Conservation (phyloP, 2,888 invertebrate genomes). For the Penaeus monodon region DNA sequence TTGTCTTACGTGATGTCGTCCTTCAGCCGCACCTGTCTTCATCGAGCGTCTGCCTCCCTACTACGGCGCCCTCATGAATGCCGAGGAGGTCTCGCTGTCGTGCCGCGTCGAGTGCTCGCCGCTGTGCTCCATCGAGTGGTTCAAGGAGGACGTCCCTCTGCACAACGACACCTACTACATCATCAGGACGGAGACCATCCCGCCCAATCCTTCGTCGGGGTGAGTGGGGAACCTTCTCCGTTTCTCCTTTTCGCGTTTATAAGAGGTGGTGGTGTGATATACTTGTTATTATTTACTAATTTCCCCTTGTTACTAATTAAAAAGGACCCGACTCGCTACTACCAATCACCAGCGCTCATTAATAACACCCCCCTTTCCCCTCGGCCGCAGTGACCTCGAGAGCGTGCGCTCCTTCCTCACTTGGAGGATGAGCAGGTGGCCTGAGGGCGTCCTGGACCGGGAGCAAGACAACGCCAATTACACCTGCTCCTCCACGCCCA, state of each 20-base stretch:
- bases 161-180: constrained; percentile 66
- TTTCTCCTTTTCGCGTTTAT: too few relatives aligned
- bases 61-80: constrained; percentile 79
- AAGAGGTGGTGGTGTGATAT: too few relatives aligned
- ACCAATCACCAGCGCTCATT: too few relatives aligned
- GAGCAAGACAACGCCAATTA: constrained; percentile 84
- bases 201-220: constrained; percentile 57
- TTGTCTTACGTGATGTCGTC: neutral
- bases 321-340: too few relatives aligned
- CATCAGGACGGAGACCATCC: constrained; percentile 64
- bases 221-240: constrained; percentile 9
- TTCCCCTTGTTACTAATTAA: too few relatives aligned
- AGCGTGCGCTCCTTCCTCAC: constrained; percentile 88
- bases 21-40: constrained; percentile 86
- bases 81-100: constrained; percentile 78
- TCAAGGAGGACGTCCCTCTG: constrained; percentile 77
- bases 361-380: too few relatives aligned
- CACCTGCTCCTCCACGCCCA: constrained; percentile 82
- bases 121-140: constrained; percentile 86
- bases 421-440: constrained; percentile 90
- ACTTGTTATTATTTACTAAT: too few relatives aligned
- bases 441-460: constrained; percentile 82
- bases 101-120: constrained; percentile 93
- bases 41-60: constrained; percentile 86
- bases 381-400: constrained; percentile 86